Base-by-base conservation (phyloP, 2,888 invertebrate genomes). In the Stenodema calcarata region DNA sequence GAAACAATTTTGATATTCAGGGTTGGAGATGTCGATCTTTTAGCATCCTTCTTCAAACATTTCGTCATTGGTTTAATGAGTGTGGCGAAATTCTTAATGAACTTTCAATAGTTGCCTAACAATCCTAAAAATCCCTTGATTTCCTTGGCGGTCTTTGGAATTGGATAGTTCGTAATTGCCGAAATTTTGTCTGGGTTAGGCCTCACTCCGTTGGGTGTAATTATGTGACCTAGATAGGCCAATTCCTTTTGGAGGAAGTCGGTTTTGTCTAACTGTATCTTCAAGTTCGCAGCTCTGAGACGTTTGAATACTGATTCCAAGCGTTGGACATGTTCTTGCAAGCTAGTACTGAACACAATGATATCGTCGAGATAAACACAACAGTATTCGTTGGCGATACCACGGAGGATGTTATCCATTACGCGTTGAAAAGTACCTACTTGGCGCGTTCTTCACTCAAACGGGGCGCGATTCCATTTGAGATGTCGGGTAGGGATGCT, bases 1-100 rank as follows among this genome's bases (percentile, higher is more conserved):
- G 18, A 85, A 85, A 30, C 28, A 18, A 12, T 83, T 30, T 47
- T 75, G 23, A 18, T 86, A 88, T 0, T 83, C 79, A 0, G 47
- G 14, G n/a, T 89, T 85, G 2, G 50, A 86, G 89, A 89, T 90
- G n/a, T 62, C 28, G 6, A 79, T 79, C 27, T 69, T 69, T 16
- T n/a, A n/a, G 18, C 18, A 18, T 42, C 84, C 4, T 75, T 84
- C 54, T 83, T 87, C 16, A 78, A 42, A 41, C 18, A 82, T 50
- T 76, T 16, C 4, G 87, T 87, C 16, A 87, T 18, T 0, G 87
- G 82, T 83, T 54, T 79, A 0, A 80, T 80, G 1, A 86, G 18
- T 76, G 84, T 78, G 16, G 62, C 54, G 30, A 82, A 82, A 11
- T 82, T 35, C 30, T 16, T 12, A 16, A 75, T 78, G 44, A 78